phyloP scores from a whole-genome alignment of 37 sponge, comb jelly and placozoan genomes.

The Halichondria panicea region DNA sequence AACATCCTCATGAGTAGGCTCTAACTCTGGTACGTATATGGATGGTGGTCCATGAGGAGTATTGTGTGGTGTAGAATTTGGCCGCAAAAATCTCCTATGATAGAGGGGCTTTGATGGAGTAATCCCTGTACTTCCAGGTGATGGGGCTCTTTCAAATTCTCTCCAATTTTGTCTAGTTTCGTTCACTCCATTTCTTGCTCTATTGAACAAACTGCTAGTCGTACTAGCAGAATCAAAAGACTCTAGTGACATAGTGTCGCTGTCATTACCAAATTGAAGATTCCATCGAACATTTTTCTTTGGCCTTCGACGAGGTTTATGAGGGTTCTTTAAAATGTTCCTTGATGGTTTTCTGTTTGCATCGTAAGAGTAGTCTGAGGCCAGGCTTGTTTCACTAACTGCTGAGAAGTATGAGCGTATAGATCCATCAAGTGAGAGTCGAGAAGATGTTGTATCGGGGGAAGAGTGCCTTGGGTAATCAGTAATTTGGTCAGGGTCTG shows the following conservation, averaged over 20 bases:
- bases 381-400: conserved; percentile 60
- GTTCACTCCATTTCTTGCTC: background rate
- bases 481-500: conserved; percentile 25
- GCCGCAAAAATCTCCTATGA: too few species aligned
- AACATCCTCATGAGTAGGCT: too few species aligned
- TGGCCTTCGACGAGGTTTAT: conserved; percentile 2
- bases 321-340: conserved; percentile 57
- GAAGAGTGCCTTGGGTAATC: conserved; percentile 41
- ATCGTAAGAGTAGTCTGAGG: conserved; percentile 58
- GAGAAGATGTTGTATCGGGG: background rate
- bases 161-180: conserved; percentile 21
- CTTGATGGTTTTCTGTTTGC: conserved; percentile 57
- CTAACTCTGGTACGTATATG: too few species aligned
- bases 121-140: conserved; percentile 31
- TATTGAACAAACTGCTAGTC: background rate
- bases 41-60: too few species aligned
- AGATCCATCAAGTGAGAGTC: background rate
- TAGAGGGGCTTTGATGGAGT: conserved; percentile 22
- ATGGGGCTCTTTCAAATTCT: conserved; percentile 32
- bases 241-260: conserved; percentile 35
- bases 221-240: conserved; percentile 51
- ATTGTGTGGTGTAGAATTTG: too few species aligned
- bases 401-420: conserved; percentile 68
- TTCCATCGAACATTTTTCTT: conserved; percentile 66
- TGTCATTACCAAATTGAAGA: conserved; percentile 14